phyloP scores from a whole-genome alignment of 2,797 vertebrate species.

The Pygocentrus nattereri region DNA sequence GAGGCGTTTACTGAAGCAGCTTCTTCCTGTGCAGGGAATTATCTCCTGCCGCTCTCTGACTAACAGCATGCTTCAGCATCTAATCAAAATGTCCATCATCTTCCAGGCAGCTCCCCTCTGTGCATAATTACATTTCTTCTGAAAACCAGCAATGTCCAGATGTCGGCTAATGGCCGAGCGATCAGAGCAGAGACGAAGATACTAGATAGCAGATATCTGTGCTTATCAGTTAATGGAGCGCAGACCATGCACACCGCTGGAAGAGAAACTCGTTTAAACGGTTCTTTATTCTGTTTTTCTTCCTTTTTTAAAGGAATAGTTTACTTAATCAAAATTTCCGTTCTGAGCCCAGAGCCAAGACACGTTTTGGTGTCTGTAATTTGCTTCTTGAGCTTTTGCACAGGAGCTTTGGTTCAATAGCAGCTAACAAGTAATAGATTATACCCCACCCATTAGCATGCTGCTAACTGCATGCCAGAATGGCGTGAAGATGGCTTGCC shows the following conservation, averaged over 20 bases:
- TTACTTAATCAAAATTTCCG: too few species aligned
- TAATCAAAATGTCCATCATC: slow-evolving; percentile 31
- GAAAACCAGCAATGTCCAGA: slow-evolving; percentile 40
- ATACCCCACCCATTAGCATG: too few species aligned
- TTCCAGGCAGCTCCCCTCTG: slow-evolving; percentile 17
- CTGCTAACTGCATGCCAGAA: too few species aligned
- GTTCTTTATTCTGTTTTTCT: too few species aligned
- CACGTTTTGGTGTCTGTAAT: too few species aligned
- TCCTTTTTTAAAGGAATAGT: too few species aligned
- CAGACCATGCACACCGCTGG: neutral
- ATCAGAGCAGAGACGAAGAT: slow-evolving; percentile 44
- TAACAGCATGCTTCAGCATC: slow-evolving; percentile 16
- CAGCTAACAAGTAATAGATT: too few species aligned
- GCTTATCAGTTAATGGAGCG: slow-evolving; percentile 47
- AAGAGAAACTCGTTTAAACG: neutral
- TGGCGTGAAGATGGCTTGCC: too few species aligned
- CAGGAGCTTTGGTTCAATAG: too few species aligned
- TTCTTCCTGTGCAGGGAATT: neutral
- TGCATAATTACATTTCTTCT: slow-evolving; percentile 37
- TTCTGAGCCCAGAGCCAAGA: too few species aligned
- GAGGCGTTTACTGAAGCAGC: neutral
- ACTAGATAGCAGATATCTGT: slow-evolving; percentile 25
- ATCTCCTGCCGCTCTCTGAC: slow-evolving; percentile 2
- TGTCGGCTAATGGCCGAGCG: slow-evolving; percentile 44
- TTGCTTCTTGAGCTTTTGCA: too few species aligned